A percentile compares a stretch with the other conserved stretches of the same genome.
Conservation (phyloP, 2,797 vertebrate species). For the Sciurus vulgaris region DNA sequence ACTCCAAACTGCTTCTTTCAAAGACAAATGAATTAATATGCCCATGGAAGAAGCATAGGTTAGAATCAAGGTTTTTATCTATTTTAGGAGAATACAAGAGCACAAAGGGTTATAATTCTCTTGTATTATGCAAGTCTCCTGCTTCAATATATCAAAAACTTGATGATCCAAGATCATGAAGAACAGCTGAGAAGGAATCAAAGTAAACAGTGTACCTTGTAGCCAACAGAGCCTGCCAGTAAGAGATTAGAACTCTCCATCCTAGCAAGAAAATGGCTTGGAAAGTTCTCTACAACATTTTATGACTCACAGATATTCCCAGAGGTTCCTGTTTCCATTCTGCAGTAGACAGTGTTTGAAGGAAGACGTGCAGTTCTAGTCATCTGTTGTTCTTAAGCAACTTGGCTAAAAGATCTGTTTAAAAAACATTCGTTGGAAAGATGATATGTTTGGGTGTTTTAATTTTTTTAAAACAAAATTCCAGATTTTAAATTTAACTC, state of each 20-base stretch:
- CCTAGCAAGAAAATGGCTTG: conserved; percentile 69
- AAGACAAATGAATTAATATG: conserved; percentile 52
- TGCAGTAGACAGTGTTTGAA: conserved; percentile 60
- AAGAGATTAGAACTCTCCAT: conserved; percentile 72
- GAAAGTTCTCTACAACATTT: conserved; percentile 62
- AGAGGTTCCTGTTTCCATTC: conserved; percentile 55
- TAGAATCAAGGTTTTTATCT: conserved; percentile 44
- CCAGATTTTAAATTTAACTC: conserved; percentile 77
- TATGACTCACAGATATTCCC: conserved; percentile 75
- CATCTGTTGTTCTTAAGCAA: conserved; percentile 75
- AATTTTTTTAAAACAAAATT: conserved; percentile 62
- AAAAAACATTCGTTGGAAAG: conserved; percentile 78
- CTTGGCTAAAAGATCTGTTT: conserved; percentile 74
- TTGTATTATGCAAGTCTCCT: conserved; percentile 50
- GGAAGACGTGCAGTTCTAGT: conserved; percentile 65
- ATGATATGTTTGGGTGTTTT: conserved; percentile 77
- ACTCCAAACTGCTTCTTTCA: conserved; percentile 68
- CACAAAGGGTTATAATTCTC: conserved; percentile 24
- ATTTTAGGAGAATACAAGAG: conserved; percentile 44
- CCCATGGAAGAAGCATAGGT: conserved; percentile 13
- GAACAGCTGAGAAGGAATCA: conserved; percentile 74
- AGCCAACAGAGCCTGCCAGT: conserved; percentile 65
- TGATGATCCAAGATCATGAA: conserved; percentile 67
- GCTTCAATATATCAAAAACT: conserved; percentile 69
- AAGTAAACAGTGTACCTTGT: conserved; percentile 65